Percentiles rank a stretch among this genome's conserved stretches.
Conservation (phyloP, 2,888 invertebrate genomes). For the Tachina grossa region DNA sequence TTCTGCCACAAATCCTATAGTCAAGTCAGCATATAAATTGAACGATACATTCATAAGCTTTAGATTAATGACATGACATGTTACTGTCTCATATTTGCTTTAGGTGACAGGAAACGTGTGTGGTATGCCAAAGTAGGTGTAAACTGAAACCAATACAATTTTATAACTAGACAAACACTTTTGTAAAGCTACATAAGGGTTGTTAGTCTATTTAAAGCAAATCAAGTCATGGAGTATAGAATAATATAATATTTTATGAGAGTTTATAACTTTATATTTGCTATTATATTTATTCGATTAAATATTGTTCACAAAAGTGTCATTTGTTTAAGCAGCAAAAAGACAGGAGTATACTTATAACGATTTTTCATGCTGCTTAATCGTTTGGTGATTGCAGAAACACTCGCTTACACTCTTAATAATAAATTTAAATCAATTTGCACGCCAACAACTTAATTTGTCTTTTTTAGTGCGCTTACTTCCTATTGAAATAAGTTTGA, state of each 20-base stretch:
- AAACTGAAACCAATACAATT: background rate
- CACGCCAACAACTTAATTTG: constrained; percentile 36
- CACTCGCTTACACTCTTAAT: background rate
- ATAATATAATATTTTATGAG: background rate
- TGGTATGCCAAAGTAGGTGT: constrained; percentile 19
- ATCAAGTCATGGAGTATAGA: background rate
- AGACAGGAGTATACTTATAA: background rate
- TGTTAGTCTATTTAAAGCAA: background rate
- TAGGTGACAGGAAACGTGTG: background rate
- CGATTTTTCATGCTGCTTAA: constrained; percentile 26
- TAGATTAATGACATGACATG: constrained; percentile 39
- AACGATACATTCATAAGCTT: constrained; percentile 26
- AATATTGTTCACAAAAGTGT: no score
- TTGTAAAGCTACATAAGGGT: background rate
- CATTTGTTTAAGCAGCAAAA: no score
- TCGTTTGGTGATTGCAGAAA: constrained; percentile 38
- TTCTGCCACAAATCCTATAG: background rate
- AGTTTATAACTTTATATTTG: background rate
- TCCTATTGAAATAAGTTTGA: background rate
- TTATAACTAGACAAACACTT: background rate
- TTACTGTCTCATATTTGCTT: background rate
- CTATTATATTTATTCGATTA: background rate
- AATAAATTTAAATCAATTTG: no score
- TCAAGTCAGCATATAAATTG: background rate
- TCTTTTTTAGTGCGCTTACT: background rate